Evolutionary conservation across 2,888 invertebrate genomes (phyloP).

Genomic region (Oasisia sp.): DNA sequence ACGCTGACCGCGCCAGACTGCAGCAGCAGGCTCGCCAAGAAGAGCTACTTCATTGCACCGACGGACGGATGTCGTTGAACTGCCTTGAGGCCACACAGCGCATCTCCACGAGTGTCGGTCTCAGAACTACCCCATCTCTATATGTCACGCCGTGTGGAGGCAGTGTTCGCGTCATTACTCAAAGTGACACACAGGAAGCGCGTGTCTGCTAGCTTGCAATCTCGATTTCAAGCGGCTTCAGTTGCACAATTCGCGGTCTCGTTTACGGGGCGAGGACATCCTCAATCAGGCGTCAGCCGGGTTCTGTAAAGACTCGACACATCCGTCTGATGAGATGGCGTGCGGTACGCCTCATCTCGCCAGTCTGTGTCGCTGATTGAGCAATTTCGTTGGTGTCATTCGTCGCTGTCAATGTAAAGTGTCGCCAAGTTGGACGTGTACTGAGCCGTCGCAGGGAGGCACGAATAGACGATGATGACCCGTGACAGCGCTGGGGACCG

Average conservation of each 20-base stretch:
- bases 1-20: not conserved
- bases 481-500: not conserved
- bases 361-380: not conserved
- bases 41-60: not conserved
- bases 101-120: not conserved
- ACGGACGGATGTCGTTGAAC: not conserved
- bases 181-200: not conserved
- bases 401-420: not conserved
- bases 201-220: not conserved
- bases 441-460: not conserved
- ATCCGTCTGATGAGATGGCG: not conserved
- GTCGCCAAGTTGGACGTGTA: not conserved
- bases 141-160: not conserved
- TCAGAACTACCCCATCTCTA: not conserved
- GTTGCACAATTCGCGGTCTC: too few species aligned
- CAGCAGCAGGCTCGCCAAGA: not conserved
- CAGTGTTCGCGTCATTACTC: not conserved
- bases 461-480: not conserved
- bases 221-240: too few species aligned
- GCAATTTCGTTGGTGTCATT: not conserved
- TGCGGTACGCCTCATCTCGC: not conserved
- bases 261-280: too few species aligned
- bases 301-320: not conserved
- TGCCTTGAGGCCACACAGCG: not conserved
- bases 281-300: too few species aligned